phyloP scores from a whole-genome alignment of 2,113 vertebrate genomes.

The Acrocephalus kingi region DNA sequence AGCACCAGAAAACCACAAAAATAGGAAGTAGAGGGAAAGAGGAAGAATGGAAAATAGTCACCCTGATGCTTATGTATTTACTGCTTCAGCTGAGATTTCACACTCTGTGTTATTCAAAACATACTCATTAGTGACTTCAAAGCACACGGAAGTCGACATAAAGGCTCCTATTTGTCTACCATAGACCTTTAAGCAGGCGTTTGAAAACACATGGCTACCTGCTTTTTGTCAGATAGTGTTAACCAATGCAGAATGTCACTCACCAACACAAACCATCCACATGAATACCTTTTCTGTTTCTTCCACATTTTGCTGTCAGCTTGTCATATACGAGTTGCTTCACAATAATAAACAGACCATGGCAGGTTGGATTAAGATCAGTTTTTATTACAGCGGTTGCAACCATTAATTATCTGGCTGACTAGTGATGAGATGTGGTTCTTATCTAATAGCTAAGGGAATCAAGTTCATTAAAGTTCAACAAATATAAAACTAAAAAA shows the following conservation, averaged over 20 bases:
- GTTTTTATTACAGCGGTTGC: constrained; percentile 59
- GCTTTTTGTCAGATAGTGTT: constrained; percentile 25
- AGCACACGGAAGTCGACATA: constrained; percentile 47
- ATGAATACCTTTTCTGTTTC: neutral
- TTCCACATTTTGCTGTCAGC: constrained; percentile 32
- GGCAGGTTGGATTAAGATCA: constrained; percentile 56
- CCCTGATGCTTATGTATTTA: neutral
- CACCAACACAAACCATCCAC: neutral
- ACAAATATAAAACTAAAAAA: constrained; percentile 21
- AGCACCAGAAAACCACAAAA: constrained; percentile 40
- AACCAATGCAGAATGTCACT: neutral
- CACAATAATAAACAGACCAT: constrained; percentile 44
- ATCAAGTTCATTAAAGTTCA: constrained; percentile 70
- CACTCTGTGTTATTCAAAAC: constrained; percentile 44
- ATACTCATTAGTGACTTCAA: constrained; percentile 57
- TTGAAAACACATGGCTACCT: neutral
- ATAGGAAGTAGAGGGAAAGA: constrained; percentile 13
- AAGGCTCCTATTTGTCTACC: constrained; percentile 55
- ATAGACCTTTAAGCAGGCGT: neutral
- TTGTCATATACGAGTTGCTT: constrained; percentile 5
- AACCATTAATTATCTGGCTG: constrained; percentile 66
- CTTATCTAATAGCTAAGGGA: constrained; percentile 47
- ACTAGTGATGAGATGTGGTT: constrained; percentile 58
- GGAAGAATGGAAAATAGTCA: constrained; percentile 7
- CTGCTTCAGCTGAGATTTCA: constrained; percentile 41